Evolutionary conservation across 1,140 invertebrate genomes (phyloP).

Genomic region (Drosophila baimaii): DNA sequence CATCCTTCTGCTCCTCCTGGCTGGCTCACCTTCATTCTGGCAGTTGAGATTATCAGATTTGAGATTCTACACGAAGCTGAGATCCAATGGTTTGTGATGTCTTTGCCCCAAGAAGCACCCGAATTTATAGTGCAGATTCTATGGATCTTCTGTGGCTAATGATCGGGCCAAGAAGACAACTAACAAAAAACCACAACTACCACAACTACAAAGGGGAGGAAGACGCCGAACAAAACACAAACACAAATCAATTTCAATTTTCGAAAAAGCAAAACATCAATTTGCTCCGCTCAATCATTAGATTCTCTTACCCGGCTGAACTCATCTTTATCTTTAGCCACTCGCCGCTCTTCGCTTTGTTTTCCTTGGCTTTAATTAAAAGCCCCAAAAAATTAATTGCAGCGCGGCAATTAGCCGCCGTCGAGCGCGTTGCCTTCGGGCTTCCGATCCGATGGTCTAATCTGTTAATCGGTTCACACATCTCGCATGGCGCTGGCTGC

Average conservation of each 20-base stretch:
- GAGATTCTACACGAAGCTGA: slow-evolving; percentile 44
- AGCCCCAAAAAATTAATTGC: slow-evolving; percentile 58
- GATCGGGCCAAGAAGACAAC: slow-evolving; percentile 40
- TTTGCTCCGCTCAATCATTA: slow-evolving; percentile 52
- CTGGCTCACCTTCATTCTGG: slow-evolving; percentile 61
- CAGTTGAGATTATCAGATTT: slow-evolving; percentile 5
- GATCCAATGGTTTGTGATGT: slow-evolving; percentile 69
- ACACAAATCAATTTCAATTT: slow-evolving; percentile 32
- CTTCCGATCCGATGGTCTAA: slow-evolving; percentile 26
- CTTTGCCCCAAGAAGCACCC: slow-evolving; percentile 35
- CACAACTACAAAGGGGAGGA: no score
- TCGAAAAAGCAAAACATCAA: slow-evolving; percentile 41
- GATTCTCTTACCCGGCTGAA: slow-evolving; percentile 58
- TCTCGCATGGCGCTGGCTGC: not conserved
- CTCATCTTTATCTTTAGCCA: slow-evolving; percentile 55
- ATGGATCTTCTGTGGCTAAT: slow-evolving; percentile 52
- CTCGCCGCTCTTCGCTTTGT: slow-evolving; percentile 11
- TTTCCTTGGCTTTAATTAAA: slow-evolving; percentile 64
- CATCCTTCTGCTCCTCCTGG: not conserved
- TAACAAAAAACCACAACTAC: slow-evolving; percentile 9
- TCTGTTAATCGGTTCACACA: slow-evolving; percentile 7
- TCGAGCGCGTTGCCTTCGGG: slow-evolving; percentile 13
- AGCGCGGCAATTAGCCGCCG: slow-evolving; percentile 39
- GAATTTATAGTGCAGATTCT: slow-evolving; percentile 67
- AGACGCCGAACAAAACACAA: slow-evolving; percentile 1